Evolutionary conservation across 2,113 vertebrate genomes (phyloP), one percentile per base, ranked within the genome.

Genomic region (Megalops atlanticus): DNA sequence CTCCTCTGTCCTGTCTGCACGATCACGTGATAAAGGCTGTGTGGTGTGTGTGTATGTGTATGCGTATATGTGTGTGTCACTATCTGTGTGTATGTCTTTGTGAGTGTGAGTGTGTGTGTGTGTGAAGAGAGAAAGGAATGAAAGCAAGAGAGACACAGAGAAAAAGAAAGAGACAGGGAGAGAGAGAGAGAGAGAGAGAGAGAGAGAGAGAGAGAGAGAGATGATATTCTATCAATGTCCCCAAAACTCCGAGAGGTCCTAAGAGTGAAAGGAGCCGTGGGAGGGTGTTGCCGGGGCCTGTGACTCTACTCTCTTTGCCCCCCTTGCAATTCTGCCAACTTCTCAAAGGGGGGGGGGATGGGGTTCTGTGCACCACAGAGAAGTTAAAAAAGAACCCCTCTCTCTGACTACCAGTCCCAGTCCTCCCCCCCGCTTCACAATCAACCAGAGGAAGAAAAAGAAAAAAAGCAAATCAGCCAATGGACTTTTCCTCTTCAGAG

Each of bases 401-500:
- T n/a, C n/a, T n/a, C n/a, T n/a, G n/a, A n/a, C 45, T 49, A 49
- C 45, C 45, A 8, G 8, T 49, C 45, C 8, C 45, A 12, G 45
- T 16, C 45, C 54, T 18, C 16, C 14, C 54, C 54, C 54, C 14
- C 21, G 5, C 54, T 21, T 31, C 35, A 69, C 54, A 69, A 78
- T 78, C 77, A 69, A 6, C 58, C 58, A 16, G 58, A 15, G 47
- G 36, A 52, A 54, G 58, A 40, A 36, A 49, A 64, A 24, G 16
- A 78, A 52, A 71, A n/a, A n/a, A n/a, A n/a, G n/a, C n/a, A n/a
- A n/a, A 52, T 24, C 35, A 58, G n/a, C 74, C 11, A 74, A 74
- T 74, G 45, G 68, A 18, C 71, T 58, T 74, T 71, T 58, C 71
- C 35, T 73, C 58, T 74, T 58, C 68, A 47, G 69, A 72, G 33